Base-by-base conservation (phyloP, 2,797 vertebrate species). In the Phrynocephalus forsythii region DNA sequence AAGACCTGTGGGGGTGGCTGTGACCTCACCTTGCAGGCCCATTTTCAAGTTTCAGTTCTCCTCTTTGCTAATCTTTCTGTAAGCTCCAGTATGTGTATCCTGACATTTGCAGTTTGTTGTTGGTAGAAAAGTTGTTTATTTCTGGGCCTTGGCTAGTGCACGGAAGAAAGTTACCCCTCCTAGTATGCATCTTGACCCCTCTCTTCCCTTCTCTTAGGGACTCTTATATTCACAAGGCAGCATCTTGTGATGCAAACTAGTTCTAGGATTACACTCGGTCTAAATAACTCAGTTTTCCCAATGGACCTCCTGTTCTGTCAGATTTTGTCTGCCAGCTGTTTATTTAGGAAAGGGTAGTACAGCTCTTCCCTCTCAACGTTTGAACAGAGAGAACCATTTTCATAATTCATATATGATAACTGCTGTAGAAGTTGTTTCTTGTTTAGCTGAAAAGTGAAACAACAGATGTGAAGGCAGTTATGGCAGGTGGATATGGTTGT, bases 221-320 rank as follows among this genome's bases (percentile, higher is more conserved):
- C 26, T 84, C 86, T 85, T 85, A 90, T 83, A 87, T 90, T 84
- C 67, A 16, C 85, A 85, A 72, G 60, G 84, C 71, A 85, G 66
- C 11, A 22, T 77, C 82, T 84, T 89, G 86, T 91, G 85, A 89
- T 87, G 80, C n/a, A 71, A 87, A 67, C 82, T 22, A 60, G 84
- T 68, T 86, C 90, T 91, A 82, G 56, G 60, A 85, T 85, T 91
- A 90, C 83, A 79, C 81, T 44, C 79, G 38, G 83, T 30, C 79
- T 63, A 87, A 83, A 88, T 88, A 82, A 69, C 79, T 80, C 82
- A 82, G 82, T 67, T 90, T 88, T 80, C 83, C 89, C 82, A 52
- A 60, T 22, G 88, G 86, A 76, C 78, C 28, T 60, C 24, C 63
- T 72, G 63, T 60, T 85, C 30, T 69, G 28, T 76, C 79, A 33